Evolutionary conservation across 2,888 invertebrate genomes (phyloP), one percentile per base, ranked within the genome.

Genomic region (Eilema sororculum): DNA sequence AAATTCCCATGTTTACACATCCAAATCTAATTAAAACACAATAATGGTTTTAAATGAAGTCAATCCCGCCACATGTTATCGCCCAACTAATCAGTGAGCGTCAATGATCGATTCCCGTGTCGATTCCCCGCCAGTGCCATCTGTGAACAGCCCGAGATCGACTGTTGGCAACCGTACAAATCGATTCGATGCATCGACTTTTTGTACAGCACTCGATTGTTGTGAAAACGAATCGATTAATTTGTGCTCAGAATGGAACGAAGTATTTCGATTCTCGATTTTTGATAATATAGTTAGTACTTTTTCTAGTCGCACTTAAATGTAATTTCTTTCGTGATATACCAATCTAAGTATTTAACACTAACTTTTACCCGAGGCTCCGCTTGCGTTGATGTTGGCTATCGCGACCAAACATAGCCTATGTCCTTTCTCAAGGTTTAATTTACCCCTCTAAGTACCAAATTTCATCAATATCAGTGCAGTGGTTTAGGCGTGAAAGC

Each of bases 171-270:
- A 78, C 84, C 93, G 88, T 85, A 72, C 77, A 76, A 85, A 92
- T 91, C 89, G 87, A 90, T 93, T 91, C 88, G 91, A 90, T 86
- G 87, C 92, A 91, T 93, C 91, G 86, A 87, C 83, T 89, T 91
- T 86, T 89, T 88, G 75, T 87, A 74, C 67, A 68, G 73, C 78
- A 78, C 77, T 79, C 81, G 83, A 83, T 86, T 86, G 80, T 76
- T 83, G 83, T 82, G 74, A 82, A 83, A 82, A 80, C 82, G 82
- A 80, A 81, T 82, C 82, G 82, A 82, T 81, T 81, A 81, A 81
- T 83, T 81, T 83, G 78, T 78, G 78, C 77, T 73, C 69, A 75
- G 71, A 67, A 82, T 82, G 82, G 80, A 82, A 82, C 78, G 80
- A 72, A 75, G 76, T 73, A 80, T 77, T 69, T 68, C 71, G 77